phyloP scores from a whole-genome alignment of 2,797 vertebrate genomes.

The Furcifer pardalis region DNA sequence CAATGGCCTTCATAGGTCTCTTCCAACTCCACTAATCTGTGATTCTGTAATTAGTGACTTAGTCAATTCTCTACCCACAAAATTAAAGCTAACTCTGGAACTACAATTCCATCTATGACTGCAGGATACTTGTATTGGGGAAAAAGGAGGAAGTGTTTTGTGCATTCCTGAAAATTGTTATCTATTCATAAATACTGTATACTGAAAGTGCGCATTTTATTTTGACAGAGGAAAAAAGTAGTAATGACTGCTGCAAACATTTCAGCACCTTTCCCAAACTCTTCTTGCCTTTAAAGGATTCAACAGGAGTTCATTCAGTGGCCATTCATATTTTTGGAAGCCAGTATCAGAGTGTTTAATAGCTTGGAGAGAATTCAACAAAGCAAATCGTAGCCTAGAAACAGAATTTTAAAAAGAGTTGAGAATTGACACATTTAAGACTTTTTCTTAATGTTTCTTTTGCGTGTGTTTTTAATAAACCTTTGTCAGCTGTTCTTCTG shows the following conservation, averaged over 20 bases:
- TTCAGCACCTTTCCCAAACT: background rate
- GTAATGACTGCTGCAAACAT: background rate
- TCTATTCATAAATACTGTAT: background rate
- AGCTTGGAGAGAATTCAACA: background rate
- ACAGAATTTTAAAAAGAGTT: background rate
- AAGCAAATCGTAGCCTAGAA: background rate
- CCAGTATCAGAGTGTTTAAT: background rate
- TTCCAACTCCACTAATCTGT: no score
- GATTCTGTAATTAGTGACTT: no score
- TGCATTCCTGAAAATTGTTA: background rate
- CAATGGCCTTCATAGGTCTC: no score
- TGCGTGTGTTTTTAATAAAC: conserved; percentile 27
- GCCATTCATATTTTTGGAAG: background rate
- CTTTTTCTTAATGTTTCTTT: conserved; percentile 24
- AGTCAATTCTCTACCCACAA: no score
- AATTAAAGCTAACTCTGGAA: no score
- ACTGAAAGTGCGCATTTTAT: background rate
- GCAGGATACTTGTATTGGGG: background rate
- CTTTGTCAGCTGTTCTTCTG: conserved; percentile 46
- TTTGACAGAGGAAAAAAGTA: background rate
- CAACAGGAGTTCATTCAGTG: background rate
- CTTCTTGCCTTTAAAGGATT: background rate
- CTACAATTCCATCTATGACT: background rate
- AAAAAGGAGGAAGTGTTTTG: background rate
- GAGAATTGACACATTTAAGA: conserved; percentile 30